phyloP scores from a whole-genome alignment of 2,113 vertebrate genomes.

The Takifugu flavidus region DNA sequence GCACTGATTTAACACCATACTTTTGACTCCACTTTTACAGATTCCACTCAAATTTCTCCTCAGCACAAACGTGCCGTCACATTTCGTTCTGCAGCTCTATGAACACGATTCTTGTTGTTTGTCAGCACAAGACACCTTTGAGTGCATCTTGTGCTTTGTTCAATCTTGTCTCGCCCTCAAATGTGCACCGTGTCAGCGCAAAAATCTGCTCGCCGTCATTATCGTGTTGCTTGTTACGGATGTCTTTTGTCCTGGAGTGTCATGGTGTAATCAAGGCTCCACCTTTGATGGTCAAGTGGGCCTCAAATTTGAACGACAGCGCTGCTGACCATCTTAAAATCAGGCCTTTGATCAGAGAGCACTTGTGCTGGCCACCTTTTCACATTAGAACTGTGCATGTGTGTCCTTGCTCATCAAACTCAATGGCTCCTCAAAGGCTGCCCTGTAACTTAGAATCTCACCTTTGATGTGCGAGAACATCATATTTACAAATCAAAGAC shows the following conservation, averaged over 20 bases:
- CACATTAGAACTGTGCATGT: conserved; percentile 51
- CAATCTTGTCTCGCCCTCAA: conserved; percentile 17
- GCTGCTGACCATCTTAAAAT: conserved; percentile 33
- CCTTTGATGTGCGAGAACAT: conserved; percentile 57
- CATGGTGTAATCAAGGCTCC: conserved; percentile 33
- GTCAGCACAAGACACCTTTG: conserved; percentile 15
- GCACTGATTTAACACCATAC: background rate
- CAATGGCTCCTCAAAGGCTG: conserved; percentile 48
- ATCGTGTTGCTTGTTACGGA: conserved; percentile 2
- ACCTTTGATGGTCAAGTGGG: conserved; percentile 63
- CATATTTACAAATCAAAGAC: conserved; percentile 61
- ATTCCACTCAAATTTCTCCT: background rate
- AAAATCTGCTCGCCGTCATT: conserved; percentile 2
- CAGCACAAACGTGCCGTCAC: background rate
- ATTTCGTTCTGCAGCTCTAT: background rate
- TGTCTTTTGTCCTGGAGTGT: conserved; percentile 44
- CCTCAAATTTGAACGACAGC: conserved; percentile 48
- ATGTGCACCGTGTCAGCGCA: conserved; percentile 2
- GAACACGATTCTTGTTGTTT: background rate
- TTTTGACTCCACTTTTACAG: background rate
- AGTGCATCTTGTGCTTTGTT: conserved; percentile 18
- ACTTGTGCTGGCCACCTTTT: conserved; percentile 32
- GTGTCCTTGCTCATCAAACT: conserved; percentile 55
- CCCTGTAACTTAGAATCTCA: conserved; percentile 34
- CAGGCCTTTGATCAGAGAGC: conserved; percentile 59